Evolutionary conservation across 2,888 invertebrate genomes (phyloP), one percentile per base, ranked within the genome.

Genomic region (Spodoptera littoralis): DNA sequence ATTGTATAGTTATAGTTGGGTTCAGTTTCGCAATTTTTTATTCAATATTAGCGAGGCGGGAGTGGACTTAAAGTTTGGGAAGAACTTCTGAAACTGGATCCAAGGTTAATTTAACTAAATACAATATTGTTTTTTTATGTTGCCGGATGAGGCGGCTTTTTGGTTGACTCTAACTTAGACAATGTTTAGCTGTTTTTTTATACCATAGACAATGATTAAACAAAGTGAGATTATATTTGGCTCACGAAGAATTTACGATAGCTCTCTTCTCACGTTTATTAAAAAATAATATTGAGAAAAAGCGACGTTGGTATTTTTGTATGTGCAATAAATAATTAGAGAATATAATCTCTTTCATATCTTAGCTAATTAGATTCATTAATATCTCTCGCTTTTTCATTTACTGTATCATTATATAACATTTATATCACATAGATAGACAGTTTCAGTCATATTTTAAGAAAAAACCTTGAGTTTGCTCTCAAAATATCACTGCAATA

Each of bases 281-380:
- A 71, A 76, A 67, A 77, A 75, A 77, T 77, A 65, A 77, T 75
- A 62, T 66, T 70, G 75, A 67, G 77, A 73, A 73, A 78, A 75
- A 79, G 83, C 80, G 83, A 80, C 82, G 90, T 90, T 85, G 88
- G 88, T 91, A 91, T 92, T 93, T 93, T 92, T 91, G 81, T 93
- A 93, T 91, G 92, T 93, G 93, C 93, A 93, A 93, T 93, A 93
- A 93, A 93, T 93, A 93, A 86, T 88, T 88, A 91, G 90, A 87
- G 84, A 90, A 83, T 80, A 82, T 81, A 76, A 88, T 86, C 88
- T 87, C 88, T 85, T 90, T 92, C 92, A 92, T 93, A 93, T 93
- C 93, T 92, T 93, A 93, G 92, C 92, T 92, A 90, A 90, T 89
- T 93, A 92, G 92, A 90, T 88, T 89, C 86, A 86, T 89, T 79